Percentiles rank a stretch among this genome's conserved stretches.
These are phyloP conservation scores for Mustela nigripes DNA, from an alignment of 2,113 vertebrate species.

Conservation along the genomic window DNA sequence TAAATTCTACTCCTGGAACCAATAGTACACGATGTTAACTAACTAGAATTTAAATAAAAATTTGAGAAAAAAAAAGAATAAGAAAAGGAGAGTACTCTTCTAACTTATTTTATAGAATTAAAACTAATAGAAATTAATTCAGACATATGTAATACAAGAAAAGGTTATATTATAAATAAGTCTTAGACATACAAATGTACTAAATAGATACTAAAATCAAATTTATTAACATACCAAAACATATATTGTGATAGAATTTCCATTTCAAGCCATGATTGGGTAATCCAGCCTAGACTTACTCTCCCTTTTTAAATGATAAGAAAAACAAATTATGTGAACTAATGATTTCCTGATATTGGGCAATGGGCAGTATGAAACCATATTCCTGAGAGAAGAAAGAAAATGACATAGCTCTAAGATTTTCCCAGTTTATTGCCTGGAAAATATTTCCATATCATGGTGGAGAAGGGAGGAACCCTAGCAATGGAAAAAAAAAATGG, in stretches of 20 bases:
- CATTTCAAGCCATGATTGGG: not conserved
- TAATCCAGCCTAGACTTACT: not conserved
- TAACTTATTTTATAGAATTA: not conserved
- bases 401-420: not conserved
- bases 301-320: not conserved
- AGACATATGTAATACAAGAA: not conserved
- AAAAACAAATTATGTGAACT: not conserved
- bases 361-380: not conserved
- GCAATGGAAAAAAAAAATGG: not conserved
- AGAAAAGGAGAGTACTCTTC: not conserved
- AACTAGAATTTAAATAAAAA: not conserved
- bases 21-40: not conserved
- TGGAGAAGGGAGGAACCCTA: not conserved
- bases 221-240: not conserved
- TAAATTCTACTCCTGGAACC: not conserved
- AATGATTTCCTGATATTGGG: not conserved
- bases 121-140: not conserved
- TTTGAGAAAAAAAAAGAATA: no score
- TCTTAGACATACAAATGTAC: not conserved
- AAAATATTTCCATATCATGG: not conserved
- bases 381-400: not conserved
- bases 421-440: not conserved
- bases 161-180: not conserved
- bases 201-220: not conserved
- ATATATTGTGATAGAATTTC: not conserved